Base-by-base conservation (phyloP, 2,888 invertebrate genomes). In the Diadegma fenestrale region DNA sequence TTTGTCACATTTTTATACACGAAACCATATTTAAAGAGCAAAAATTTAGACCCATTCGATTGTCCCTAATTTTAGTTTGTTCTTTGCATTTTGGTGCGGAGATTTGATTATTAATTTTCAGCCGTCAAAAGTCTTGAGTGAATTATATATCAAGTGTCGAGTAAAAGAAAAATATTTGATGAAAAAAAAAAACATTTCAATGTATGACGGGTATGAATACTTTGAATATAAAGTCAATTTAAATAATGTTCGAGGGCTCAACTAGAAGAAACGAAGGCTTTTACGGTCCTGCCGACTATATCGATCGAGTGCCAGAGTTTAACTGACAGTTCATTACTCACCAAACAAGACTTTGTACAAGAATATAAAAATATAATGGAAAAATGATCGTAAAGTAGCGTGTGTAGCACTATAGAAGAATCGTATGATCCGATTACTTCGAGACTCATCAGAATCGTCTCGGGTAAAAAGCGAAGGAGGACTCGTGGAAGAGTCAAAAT, bases 291-390 rank as follows among this genome's bases (percentile, higher is more conserved):
- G 17, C 26, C 43, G 73, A 43, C 6, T 51, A 41, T 37, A 76
- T 72, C 63, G 51, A 80, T 80, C 64, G 63, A 80, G 41, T 64
- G 80, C 41, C 80, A 72, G 61, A 51, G 14, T 68, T 73, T 17
- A 4, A 69, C 79, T 48, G 82, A 82, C 82, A 82, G 78, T 82
- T 81, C 78, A 82, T 85, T 82, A 82, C 75, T 79, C 85, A 82
- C 82, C 22, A 14, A 22, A 58, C 68, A 51, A 41, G 58, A 58
- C 45, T 58, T 17, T 45, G 45, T 30, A 37, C 10, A 51, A 17
- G 37, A 14, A 64, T 69, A 41, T 69, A 41, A 30, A 78, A 51
- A 72, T 37, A 64, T 41, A 66, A 54, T n/a, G 54, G n/a, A 6
- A 68, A 33, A 54, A 61, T 37, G 43, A 69, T 58, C 26, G 26